A percentile compares a stretch with the other conserved stretches of the same genome.
Conservation (phyloP, 2,797 vertebrate genomes). For the Hyperoplus lanceolatus region DNA sequence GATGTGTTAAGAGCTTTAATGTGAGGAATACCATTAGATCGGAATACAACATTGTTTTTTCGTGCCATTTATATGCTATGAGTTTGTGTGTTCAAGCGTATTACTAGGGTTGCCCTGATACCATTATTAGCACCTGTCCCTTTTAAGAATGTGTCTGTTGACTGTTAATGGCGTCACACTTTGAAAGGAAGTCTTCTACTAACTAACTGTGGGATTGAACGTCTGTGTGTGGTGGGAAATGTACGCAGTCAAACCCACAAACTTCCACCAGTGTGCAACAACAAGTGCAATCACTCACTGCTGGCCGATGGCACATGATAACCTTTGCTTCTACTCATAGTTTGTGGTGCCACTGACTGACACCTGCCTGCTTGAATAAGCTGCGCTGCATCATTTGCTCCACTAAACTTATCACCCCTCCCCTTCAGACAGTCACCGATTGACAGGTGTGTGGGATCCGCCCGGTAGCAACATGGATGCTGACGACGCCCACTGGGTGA, state of each 20-base stretch:
- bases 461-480: slow-evolving; percentile 61
- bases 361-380: slow-evolving; percentile 3
- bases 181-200: background rate
- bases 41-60: background rate
- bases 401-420: background rate
- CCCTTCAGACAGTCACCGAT: slow-evolving; percentile 43
- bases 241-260: background rate
- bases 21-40: background rate
- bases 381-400: slow-evolving; percentile 5
- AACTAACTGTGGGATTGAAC: background rate
- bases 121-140: too few relatives aligned
- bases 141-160: background rate
- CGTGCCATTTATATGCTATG: background rate
- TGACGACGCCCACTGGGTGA: slow-evolving; percentile 77
- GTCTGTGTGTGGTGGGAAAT: background rate
- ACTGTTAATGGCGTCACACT: background rate
- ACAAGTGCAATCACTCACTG: background rate
- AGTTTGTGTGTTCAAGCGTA: background rate
- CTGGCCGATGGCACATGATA: background rate
- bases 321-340: background rate
- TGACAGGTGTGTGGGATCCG: slow-evolving; percentile 59
- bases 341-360: background rate
- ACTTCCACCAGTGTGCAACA: background rate
- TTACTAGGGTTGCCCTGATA: background rate
- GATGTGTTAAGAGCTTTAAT: background rate